Conservation (phyloP, 2,797 vertebrate species). For the Sciurus vulgaris region DNA sequence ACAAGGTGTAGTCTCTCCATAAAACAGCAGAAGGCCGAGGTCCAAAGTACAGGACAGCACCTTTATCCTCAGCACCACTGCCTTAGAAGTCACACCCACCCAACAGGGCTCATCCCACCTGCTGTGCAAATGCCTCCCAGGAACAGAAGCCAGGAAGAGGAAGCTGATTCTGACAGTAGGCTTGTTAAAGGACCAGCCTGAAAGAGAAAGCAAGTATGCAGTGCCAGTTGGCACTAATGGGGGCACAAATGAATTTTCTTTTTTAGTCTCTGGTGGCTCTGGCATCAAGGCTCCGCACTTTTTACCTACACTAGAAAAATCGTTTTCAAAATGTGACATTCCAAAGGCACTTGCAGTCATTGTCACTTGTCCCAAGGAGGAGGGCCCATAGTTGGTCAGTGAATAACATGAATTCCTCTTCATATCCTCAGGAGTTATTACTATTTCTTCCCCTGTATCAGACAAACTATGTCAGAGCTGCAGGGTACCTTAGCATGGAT, state of each 20-base stretch:
- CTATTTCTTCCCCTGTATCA: background rate
- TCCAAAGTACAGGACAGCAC: background rate
- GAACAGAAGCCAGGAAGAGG: constrained; percentile 18
- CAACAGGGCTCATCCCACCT: background rate
- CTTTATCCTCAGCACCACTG: background rate
- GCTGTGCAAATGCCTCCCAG: background rate
- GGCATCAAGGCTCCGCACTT: background rate
- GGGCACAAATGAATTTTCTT: background rate
- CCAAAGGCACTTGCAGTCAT: background rate
- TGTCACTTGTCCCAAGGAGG: background rate
- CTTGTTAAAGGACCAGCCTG: constrained; percentile 29
- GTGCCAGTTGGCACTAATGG: background rate
- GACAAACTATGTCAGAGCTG: background rate
- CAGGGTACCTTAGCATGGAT: background rate
- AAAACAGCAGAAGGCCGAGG: background rate
- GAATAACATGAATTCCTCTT: background rate
- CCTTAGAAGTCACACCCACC: background rate
- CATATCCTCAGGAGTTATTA: background rate
- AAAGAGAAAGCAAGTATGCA: constrained; percentile 6
- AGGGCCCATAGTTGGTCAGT: background rate
- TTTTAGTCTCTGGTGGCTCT: background rate
- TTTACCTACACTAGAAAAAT: constrained; percentile 21
- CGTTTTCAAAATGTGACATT: background rate
- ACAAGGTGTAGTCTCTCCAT: background rate
- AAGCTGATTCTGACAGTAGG: constrained; percentile 22